Evolutionary conservation across 2,113 vertebrate species (phyloP), one percentile per base, ranked within the genome.

Genomic region (Trematomus loennbergii): DNA sequence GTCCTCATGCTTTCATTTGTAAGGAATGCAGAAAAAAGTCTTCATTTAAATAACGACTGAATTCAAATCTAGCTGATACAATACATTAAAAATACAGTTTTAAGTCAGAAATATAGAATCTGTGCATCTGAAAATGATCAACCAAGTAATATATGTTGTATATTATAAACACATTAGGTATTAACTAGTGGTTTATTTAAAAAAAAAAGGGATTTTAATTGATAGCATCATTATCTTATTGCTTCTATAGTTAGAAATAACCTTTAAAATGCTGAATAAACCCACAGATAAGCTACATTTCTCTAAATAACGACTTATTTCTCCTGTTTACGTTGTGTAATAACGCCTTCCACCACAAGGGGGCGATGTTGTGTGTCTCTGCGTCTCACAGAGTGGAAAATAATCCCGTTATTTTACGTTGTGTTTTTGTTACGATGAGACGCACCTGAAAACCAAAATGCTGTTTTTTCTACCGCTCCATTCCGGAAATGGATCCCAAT

Each of bases 341-440:
- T 74, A 13, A n/a, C 8, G 2, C 46, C 80, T 73, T 75, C 57
- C 25, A 55, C 17, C 1, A 62, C 72, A 13, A 33, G 55, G 87
- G 70, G 89, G 29, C 29, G 85, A 72, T 66, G 65, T 73, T 64
- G 1, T 78, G 68, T 16, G n/a, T 29, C 29, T 40, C 63, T 29
- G 5, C 75, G 74, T 77, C 76, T 80, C 84, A 83, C 76, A 16
- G 79, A 74, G 77, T 72, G 45, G 20, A 48, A 75, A 20, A 9
- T 8, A 33, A 43, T 0, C 1, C 18, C 1, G 40, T 86, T n/a
- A 25, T 60, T 96, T 69, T 95, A 10, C 95, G 88, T 95, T 96
- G 96, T 94, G 94, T 95, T 90, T 96, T 96, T 96, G 94, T 95
- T 95, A 93, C 86, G 86, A 91, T 71, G 80, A 79, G 63, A 85